Evolutionary conservation across 2,888 invertebrate species (phyloP).

Genomic region (Alentia gelatinosa): DNA sequence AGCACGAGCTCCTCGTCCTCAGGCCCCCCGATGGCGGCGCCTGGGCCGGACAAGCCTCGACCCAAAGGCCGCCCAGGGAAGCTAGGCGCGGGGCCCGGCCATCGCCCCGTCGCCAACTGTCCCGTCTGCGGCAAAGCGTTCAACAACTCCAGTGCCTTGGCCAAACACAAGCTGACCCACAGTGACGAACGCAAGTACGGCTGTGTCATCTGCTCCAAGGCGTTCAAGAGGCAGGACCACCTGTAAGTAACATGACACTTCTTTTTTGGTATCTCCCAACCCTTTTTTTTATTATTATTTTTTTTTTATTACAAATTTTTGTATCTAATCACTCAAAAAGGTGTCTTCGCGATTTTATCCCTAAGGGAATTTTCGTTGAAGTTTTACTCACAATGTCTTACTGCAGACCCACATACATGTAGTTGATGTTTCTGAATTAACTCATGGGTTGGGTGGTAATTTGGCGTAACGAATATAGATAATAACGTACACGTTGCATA

Average conservation of each 20-base stretch:
- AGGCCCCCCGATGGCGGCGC: conserved; percentile 72
- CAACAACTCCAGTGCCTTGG: conserved; percentile 97
- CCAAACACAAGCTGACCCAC: conserved; percentile 92
- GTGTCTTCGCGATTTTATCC: background rate
- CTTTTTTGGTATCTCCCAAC: background rate
- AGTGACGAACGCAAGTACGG: conserved; percentile 98
- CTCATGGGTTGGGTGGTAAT: no score
- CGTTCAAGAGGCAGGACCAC: conserved; percentile 99
- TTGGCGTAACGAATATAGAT: no score
- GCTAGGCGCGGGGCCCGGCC: conserved; percentile 80
- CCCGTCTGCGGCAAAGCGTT: conserved; percentile 98
- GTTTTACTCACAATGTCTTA: no score
- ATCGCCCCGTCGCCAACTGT: conserved; percentile 71
- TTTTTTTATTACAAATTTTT: background rate
- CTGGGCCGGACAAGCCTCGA: conserved; percentile 75
- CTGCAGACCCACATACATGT: no score
- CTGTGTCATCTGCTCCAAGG: conserved; percentile 96
- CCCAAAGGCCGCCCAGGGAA: conserved; percentile 89
- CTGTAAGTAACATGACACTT: conserved; percentile 87
- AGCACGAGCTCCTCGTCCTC: conserved; percentile 71
- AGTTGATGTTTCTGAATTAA: no score
- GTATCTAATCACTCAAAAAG: background rate
- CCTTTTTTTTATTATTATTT: background rate
- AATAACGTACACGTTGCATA: no score
- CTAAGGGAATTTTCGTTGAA: background rate